Percentiles rank a stretch among this genome's conserved stretches.
These are phyloP conservation scores for Microcebus tavaratra DNA, from an alignment of 2,113 vertebrate species.

Conservation along the genomic window DNA sequence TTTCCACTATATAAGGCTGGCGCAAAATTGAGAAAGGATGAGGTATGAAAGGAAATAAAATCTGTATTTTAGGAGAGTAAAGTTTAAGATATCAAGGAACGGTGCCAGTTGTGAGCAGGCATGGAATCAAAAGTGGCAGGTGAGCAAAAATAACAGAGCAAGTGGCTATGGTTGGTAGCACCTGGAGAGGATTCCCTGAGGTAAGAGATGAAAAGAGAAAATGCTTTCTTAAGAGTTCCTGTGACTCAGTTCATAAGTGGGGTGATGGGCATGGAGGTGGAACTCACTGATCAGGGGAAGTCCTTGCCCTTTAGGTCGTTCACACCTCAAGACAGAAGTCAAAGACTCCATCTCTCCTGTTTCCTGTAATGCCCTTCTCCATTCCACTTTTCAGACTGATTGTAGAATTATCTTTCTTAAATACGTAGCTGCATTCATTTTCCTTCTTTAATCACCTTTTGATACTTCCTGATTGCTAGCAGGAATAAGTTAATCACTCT, in stretches of 20 bases:
- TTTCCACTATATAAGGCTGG: background rate
- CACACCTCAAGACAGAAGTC: background rate
- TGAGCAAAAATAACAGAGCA: background rate
- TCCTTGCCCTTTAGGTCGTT: rapidly evolving
- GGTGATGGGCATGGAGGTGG: background rate
- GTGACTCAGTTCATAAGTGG: background rate
- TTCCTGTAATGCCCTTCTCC: background rate
- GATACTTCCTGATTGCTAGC: too few relatives aligned
- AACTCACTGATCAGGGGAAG: background rate
- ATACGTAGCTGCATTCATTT: too few relatives aligned
- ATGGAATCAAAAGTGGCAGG: background rate
- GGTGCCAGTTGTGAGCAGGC: background rate
- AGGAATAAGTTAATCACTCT: too few relatives aligned
- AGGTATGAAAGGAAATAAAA: background rate
- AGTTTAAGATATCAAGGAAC: background rate
- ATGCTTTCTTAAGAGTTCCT: background rate
- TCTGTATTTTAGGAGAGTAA: background rate
- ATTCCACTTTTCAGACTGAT: background rate
- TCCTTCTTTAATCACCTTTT: too few relatives aligned
- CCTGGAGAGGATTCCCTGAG: background rate
- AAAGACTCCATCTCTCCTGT: background rate
- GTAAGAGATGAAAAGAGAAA: background rate
- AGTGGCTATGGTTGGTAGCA: background rate
- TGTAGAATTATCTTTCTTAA: too few relatives aligned
- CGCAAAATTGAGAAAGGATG: background rate